A percentile compares a stretch with the other conserved stretches of the same genome.
Evolutionary conservation across 2,888 invertebrate genomes (phyloP).

Genomic region (Caenorhabditis sp.): DNA sequence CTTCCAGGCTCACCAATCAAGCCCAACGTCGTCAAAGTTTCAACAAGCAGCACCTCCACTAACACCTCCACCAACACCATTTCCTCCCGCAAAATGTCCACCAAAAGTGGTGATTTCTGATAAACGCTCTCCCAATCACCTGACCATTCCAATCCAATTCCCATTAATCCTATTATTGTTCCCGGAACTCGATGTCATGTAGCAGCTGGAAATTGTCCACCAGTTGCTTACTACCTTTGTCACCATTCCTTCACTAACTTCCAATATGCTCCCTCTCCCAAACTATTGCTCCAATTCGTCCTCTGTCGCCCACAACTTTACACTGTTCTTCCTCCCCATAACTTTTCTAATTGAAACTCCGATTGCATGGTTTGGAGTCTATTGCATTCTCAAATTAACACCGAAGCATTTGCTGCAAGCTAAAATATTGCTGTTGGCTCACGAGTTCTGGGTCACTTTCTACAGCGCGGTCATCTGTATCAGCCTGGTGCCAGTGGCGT

Average conservation of each 20-base stretch:
- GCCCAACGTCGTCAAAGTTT: too few species aligned
- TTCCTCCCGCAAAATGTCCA: too few species aligned
- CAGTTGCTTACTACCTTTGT: not conserved
- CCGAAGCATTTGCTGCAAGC: constrained; percentile 12
- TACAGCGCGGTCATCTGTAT: constrained; percentile 15
- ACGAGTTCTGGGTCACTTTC: constrained; percentile 23
- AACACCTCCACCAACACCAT: too few species aligned
- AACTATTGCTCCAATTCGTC: constrained; percentile 11
- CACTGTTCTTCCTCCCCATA: not conserved
- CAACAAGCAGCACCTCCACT: too few species aligned
- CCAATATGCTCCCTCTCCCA: not conserved
- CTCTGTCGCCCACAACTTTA: not conserved
- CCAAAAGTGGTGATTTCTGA: not conserved
- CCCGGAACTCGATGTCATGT: too few species aligned
- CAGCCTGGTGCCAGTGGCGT: constrained; percentile 9
- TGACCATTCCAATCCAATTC: not conserved
- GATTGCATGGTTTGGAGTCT: constrained; percentile 9
- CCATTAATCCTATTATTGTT: too few species aligned
- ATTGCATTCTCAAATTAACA: constrained; percentile 34
- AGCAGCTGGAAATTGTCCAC: too few species aligned
- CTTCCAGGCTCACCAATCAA: too few species aligned
- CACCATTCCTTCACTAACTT: not conserved
- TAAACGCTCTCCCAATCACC: not conserved
- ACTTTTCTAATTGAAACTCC: constrained; percentile 2
- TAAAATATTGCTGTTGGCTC: constrained; percentile 14